Base-by-base conservation (phyloP, 2,888 invertebrate species). In the Ophion ellenae region DNA sequence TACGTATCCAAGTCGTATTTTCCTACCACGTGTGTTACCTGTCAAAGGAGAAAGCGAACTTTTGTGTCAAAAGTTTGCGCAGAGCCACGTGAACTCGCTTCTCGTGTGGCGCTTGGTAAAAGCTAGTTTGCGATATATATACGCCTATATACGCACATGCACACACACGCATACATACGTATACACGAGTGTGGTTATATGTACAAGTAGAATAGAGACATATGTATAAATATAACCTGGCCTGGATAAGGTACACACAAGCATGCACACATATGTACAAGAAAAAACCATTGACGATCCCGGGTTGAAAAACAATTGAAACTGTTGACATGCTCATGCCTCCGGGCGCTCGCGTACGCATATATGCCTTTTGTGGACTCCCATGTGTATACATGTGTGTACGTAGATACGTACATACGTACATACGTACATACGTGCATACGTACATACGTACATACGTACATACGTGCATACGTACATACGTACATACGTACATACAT, bases 301-400 rank as follows among this genome's bases (percentile, higher is more conserved):
- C 47, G 66, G 71, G 71, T 77, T 79, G 63, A 66, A 66, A 84
- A 84, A 84, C 84, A 84, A 81, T 81, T 73, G 84, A 53, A 84
- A 84, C 76, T 67, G 81, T 75, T 75, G 76, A 81, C 81, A 61
- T 81, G 59, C 47, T 45, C 59, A 36, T 84, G 66, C 66, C 84
- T 81, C 67, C 84, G 53, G 80, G 80, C 73, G 40, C 45, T 17
- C n/a, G 28, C 10, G 2, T 20, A 7, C 14, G 59, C 32, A 11
- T 70, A 7, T 61, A 77, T 69, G 17, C n/a, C 47, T 32, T 40
- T 28, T 57, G 53, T 74, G 7, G 28, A 14, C 53, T 64, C 32
- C 20, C 17, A 63, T 59, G n/a, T 59, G 40, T 3, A 10, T 59
- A 59, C 40, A 69, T 24, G 24, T 67, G 57, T 45, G 3, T 14